phyloP scores from a whole-genome alignment of 92 coral and sea anemone species.

The Phymanthus crucifer region DNA sequence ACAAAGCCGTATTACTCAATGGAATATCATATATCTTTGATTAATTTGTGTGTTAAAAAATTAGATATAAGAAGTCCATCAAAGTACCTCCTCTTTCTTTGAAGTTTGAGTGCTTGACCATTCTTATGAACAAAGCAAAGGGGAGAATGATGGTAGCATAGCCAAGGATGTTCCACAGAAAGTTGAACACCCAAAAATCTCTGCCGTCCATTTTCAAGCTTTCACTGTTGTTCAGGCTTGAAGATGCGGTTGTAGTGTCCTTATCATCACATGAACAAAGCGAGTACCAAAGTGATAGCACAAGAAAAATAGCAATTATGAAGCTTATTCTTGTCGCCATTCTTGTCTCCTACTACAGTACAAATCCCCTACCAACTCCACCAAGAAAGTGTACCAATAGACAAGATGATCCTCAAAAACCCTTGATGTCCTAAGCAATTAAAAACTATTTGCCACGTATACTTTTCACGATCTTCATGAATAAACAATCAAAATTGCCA shows the following conservation, averaged over 20 bases:
- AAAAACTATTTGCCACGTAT: conserved; percentile 1
- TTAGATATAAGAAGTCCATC: no score
- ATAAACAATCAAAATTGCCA: neutral
- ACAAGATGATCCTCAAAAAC: neutral
- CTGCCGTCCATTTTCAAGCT: conserved; percentile 11
- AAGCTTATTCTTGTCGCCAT: neutral
- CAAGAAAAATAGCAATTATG: neutral
- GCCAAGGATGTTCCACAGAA: conserved; percentile 88
- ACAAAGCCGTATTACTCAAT: neutral
- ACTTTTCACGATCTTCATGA: neutral
- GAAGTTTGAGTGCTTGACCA: conserved; percentile 89
- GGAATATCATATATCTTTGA: no score
- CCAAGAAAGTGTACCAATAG: neutral
- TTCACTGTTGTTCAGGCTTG: neutral
- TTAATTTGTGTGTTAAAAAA: no score
- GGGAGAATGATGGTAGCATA: conserved; percentile 91
- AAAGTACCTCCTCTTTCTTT: conserved; percentile 71
- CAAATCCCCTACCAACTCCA: no score
- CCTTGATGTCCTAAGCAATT: neutral
- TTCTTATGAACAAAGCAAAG: conserved; percentile 71
- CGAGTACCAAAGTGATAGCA: neutral
- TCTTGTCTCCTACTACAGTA: no score
- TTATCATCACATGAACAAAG: conserved; percentile 20
- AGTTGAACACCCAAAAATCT: conserved; percentile 68
- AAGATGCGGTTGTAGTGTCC: neutral